A percentile compares a stretch with the other conserved stretches of the same genome.
Evolutionary conservation across 2,888 invertebrate species (phyloP).

Genomic region (Sipha maydis): DNA sequence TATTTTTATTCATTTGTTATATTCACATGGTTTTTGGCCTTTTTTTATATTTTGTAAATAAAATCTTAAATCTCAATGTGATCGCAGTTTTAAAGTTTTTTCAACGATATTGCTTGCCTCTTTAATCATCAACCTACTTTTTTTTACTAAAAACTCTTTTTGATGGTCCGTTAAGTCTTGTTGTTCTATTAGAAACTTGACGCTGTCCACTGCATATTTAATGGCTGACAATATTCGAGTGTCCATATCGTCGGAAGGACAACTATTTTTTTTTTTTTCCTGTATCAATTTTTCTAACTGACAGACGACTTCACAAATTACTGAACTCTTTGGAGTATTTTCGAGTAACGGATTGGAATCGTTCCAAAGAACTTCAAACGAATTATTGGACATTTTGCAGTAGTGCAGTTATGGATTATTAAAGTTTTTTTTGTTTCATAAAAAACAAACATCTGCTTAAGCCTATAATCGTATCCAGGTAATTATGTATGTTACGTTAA

Average conservation of each 20-base stretch:
- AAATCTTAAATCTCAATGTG: background rate
- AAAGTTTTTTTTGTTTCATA: background rate
- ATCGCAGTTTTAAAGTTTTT: conserved; percentile 10
- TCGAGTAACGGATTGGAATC: background rate
- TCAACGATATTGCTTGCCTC: conserved; percentile 7
- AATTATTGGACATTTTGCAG: background rate
- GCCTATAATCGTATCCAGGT: background rate
- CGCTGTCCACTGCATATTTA: background rate
- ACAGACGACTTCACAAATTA: background rate
- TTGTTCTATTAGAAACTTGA: background rate
- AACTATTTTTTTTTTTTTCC: conserved; percentile 13
- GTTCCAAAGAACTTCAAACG: background rate
- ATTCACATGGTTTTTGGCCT: too few species aligned
- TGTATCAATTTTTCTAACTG: background rate
- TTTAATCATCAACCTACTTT: background rate
- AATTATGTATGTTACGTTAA: background rate
- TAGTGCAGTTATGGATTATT: background rate
- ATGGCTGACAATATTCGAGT: background rate
- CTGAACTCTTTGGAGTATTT: background rate
- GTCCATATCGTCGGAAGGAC: background rate
- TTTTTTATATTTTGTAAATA: too few species aligned
- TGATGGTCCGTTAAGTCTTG: background rate
- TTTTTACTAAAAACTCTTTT: conserved; percentile 5
- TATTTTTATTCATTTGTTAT: too few species aligned
- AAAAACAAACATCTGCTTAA: background rate